Evolutionary conservation across 2,113 vertebrate species (phyloP), one percentile per base, ranked within the genome.

Genomic region (Corydoras maculifer): DNA sequence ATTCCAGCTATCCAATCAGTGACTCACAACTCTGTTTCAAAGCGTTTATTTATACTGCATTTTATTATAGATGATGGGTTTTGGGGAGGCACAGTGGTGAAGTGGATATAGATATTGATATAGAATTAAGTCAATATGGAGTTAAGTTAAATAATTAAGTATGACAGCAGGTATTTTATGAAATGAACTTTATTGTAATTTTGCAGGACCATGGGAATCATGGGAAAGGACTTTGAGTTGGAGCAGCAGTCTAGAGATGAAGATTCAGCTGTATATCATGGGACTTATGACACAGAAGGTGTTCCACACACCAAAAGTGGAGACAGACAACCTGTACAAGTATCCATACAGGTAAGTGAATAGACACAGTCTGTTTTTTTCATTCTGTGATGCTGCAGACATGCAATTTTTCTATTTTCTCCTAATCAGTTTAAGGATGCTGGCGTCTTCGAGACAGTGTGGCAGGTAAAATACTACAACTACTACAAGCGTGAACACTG

Each of bases 401-500:
- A 8, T 43, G 35, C 2, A 43, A 43, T 25, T 43, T 43, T 43
- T 43, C 35, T 43, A 8, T 43, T 43, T 43, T 43, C 35, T 43
- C 35, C 35, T 5, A 66, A 12, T 48, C 88, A 98, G 96, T 96
- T 99, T 29, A 90, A 87, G 0, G 91, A 95, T 75, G 94, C 96
- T 0, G 96, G 96, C 0, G 85, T 89, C 73, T 99, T 99, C 12
- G 96, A 99, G 87, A 98, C 95, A 0, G 91, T 98, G 63, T 98
- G 94, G 96, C 96, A 97, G 87, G 96, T 94, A 32, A 98, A 98
- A 69, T 99, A 93, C 88, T 97, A 98, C 91, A 97, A 98, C 86
- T 98, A 98, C 89, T 95, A 98, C 89, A 98, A 99, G 85, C 86
- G 95, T 73, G 95, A 97, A 82, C 96, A 98, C 75, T 97, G 95